Evolutionary conservation across 1,140 invertebrate genomes (phyloP).

Genomic region (Sinella curviseta): DNA sequence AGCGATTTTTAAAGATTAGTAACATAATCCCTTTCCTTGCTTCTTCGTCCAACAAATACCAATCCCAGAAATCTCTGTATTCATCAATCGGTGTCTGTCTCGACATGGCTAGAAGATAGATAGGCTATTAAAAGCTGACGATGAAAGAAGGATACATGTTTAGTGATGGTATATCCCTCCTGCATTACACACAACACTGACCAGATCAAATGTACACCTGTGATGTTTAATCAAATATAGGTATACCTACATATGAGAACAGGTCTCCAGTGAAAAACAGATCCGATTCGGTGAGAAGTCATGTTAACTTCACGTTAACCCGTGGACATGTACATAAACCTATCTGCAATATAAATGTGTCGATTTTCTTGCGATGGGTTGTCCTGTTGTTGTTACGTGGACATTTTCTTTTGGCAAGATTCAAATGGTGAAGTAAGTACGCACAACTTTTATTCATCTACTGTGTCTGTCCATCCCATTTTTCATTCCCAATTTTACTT

Average conservation of each 20-base stretch:
- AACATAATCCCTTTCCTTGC: background rate
- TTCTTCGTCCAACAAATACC: no score
- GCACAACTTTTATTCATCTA: background rate
- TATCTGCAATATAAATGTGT: no score
- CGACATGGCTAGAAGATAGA: constrained; percentile 3
- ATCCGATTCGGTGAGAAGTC: background rate
- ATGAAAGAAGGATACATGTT: no score
- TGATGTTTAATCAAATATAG: background rate
- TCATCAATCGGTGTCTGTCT: constrained; percentile 19
- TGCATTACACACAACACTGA: no score
- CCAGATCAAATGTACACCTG: no score
- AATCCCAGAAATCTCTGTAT: background rate
- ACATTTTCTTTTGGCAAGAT: no score
- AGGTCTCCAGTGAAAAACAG: background rate
- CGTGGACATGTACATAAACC: background rate
- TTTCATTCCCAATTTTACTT: constrained; percentile 1
- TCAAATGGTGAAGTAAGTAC: no score
- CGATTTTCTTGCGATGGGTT: no score
- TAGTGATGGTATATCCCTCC: no score
- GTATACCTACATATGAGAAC: no score
- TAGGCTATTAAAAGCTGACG: background rate
- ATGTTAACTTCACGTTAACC: background rate
- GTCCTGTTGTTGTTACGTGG: no score
- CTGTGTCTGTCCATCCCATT: background rate
- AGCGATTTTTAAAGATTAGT: constrained; percentile 17